Evolutionary conservation across 2,888 invertebrate species (phyloP).

Genomic region (Clanis bilineata): DNA sequence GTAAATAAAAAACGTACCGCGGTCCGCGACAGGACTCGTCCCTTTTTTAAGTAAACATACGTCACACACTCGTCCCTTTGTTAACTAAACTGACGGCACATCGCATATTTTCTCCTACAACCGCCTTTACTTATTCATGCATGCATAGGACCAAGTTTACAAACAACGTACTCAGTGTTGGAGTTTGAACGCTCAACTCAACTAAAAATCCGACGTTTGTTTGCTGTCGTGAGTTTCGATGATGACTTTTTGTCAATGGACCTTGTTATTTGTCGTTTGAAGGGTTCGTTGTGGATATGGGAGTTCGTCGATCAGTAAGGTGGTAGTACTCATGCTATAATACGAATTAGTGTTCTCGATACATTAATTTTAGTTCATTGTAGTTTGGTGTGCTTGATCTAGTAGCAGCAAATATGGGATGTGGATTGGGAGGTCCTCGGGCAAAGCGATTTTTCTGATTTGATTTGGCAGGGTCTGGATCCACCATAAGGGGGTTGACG

Average conservation of each 20-base stretch:
- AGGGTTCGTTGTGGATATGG: neutral
- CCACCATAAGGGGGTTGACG: too few relatives aligned
- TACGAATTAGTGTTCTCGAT: too few relatives aligned
- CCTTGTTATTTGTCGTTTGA: neutral
- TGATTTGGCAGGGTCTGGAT: too few relatives aligned
- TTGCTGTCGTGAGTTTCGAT: neutral
- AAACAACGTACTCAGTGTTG: slow-evolving; percentile 34
- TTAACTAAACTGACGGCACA: slow-evolving; percentile 54
- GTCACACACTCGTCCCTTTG: slow-evolving; percentile 39
- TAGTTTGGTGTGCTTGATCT: too few relatives aligned
- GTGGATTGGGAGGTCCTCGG: too few relatives aligned
- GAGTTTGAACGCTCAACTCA: slow-evolving; percentile 19
- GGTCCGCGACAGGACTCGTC: neutral
- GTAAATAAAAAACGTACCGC: neutral
- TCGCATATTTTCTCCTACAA: slow-evolving; percentile 57
- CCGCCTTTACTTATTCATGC: slow-evolving; percentile 60
- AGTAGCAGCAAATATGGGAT: too few relatives aligned
- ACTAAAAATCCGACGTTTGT: slow-evolving; percentile 8
- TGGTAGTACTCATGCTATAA: neutral
- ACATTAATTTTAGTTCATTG: too few relatives aligned
- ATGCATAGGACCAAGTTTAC: slow-evolving; percentile 40
- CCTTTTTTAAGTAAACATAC: slow-evolving; percentile 3
- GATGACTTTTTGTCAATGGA: neutral
- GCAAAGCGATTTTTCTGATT: too few relatives aligned
- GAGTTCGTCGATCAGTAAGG: neutral